Percentiles rank a stretch among this genome's conserved stretches.
Evolutionary conservation across 1,140 invertebrate genomes (phyloP).

Genomic region (Drosophila rhopaloa): DNA sequence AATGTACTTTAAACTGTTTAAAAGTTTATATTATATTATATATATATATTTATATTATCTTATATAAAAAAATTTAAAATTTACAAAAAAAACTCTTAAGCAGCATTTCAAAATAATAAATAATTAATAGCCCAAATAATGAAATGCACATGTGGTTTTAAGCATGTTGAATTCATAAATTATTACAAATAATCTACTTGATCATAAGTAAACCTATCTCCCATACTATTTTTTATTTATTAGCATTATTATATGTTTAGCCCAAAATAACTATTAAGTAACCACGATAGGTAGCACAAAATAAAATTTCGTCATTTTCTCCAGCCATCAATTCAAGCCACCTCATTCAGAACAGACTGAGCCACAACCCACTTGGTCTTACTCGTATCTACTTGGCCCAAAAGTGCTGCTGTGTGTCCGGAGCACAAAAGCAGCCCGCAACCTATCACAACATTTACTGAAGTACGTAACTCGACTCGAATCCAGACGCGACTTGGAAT

Average conservation of each 20-base stretch:
- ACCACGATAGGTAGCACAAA: neutral
- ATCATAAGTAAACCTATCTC: neutral
- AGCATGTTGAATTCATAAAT: no score
- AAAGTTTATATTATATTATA: no score
- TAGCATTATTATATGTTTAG: neutral
- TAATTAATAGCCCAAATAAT: no score
- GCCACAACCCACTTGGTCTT: conserved; percentile 9
- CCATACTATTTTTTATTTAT: neutral
- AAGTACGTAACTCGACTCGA: conserved; percentile 57
- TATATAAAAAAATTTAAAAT: no score
- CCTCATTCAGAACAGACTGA: conserved; percentile 15
- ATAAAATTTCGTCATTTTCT: conserved; percentile 1
- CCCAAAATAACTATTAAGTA: neutral
- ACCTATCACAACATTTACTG: conserved; percentile 78
- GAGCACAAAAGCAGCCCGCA: conserved; percentile 40
- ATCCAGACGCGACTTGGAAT: conserved; percentile 16
- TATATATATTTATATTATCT: no score
- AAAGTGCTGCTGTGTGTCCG: conserved; percentile 20
- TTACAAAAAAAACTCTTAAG: no score
- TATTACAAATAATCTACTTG: neutral
- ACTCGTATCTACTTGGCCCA: conserved; percentile 28
- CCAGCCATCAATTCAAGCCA: neutral
- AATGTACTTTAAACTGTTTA: no score
- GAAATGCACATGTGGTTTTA: no score
- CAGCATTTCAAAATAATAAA: no score